Evolutionary conservation across 2,797 vertebrate species (phyloP).

Genomic region (Melanitta fusca): DNA sequence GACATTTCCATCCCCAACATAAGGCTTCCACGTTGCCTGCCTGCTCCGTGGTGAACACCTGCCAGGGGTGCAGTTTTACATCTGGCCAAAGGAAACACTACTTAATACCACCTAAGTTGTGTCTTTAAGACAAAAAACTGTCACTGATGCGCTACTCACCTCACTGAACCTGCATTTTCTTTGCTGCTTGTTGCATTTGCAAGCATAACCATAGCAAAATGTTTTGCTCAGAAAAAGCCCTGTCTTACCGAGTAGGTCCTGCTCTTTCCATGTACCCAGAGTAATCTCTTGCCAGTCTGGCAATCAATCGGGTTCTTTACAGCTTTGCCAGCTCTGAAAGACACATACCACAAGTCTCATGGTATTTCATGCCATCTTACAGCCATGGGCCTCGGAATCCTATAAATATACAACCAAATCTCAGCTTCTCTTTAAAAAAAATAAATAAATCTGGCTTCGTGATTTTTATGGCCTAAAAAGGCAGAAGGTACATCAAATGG

Average conservation of each 20-base stretch:
- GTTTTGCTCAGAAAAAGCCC: not conserved
- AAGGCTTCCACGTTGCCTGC: not conserved
- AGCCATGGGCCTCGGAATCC: slow-evolving; percentile 5
- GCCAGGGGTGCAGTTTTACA: not conserved
- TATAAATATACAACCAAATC: slow-evolving; percentile 42
- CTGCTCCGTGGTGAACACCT: not conserved
- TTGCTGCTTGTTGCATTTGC: slow-evolving; percentile 13
- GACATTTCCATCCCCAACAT: not conserved
- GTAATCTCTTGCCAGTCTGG: not conserved
- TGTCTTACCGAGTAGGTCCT: not conserved
- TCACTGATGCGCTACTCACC: not conserved
- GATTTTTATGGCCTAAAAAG: slow-evolving; percentile 39
- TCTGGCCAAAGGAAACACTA: not conserved
- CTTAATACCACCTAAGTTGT: not conserved
- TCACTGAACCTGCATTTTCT: slow-evolving; percentile 22
- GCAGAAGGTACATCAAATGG: not conserved
- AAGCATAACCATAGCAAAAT: not conserved
- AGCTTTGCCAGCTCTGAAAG: slow-evolving; percentile 17
- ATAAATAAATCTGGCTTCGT: not conserved
- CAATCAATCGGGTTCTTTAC: slow-evolving; percentile 36
- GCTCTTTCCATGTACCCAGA: not conserved
- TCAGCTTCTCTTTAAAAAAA: not conserved
- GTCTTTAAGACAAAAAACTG: not conserved
- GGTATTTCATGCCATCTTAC: slow-evolving; percentile 20
- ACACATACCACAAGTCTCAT: slow-evolving; percentile 42